A percentile compares a stretch with the other conserved stretches of the same genome.
Conservation (phyloP, 2,113 vertebrate species). For the Benitochromis conjunctus region DNA sequence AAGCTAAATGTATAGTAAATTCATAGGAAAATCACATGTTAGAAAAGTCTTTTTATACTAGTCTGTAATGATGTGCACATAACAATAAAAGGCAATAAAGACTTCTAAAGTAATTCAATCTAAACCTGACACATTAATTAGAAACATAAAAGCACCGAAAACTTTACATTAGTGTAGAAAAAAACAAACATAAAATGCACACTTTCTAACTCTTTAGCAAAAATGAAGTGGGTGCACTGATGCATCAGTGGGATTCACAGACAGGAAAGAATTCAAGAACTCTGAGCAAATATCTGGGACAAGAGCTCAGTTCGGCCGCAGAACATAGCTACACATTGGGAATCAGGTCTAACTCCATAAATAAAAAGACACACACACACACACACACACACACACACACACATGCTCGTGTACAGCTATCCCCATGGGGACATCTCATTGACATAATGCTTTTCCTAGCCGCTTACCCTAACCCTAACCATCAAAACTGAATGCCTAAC, state of each 20-base stretch:
- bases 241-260: background rate
- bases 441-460: too few relatives aligned
- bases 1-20: background rate
- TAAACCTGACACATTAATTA: background rate
- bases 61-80: background rate
- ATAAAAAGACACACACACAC: background rate
- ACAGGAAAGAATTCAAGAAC: background rate
- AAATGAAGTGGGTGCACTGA: background rate
- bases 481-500: too few relatives aligned
- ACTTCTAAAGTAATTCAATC: background rate
- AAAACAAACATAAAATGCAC: background rate
- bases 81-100: background rate
- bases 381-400: background rate
- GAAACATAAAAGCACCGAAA: background rate
- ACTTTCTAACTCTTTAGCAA: background rate
- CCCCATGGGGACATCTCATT: too few relatives aligned
- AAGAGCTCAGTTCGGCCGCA: conserved; percentile 10
- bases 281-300: background rate
- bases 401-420: too few relatives aligned
- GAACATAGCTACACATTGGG: conserved; percentile 31
- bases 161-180: background rate
- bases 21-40: background rate
- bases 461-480: too few relatives aligned
- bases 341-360: background rate
- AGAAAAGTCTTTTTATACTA: background rate